These are phyloP conservation scores for Porites rus DNA, from an alignment of 92 coral and sea anemone genomes.

Conservation along the genomic window DNA sequence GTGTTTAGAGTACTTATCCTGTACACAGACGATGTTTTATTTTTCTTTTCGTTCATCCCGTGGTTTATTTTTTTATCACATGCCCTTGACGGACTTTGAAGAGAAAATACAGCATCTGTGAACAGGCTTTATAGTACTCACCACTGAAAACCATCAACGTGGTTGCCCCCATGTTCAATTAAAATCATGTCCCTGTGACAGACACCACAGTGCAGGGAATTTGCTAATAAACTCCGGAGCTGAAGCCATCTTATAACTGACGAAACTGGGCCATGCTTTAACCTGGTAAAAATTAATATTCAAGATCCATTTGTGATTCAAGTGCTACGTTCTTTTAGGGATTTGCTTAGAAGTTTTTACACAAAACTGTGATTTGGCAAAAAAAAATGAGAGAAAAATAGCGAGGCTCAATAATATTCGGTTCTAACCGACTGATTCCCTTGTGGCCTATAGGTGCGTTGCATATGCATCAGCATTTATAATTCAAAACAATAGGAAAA, in stretches of 20 bases:
- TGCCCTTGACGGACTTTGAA: no score
- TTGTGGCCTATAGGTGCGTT: neutral
- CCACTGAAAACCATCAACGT: slow-evolving; percentile 23
- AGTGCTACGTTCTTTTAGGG: neutral
- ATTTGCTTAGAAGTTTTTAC: neutral
- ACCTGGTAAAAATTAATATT: slow-evolving; percentile 1
- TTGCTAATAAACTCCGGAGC: slow-evolving; percentile 10
- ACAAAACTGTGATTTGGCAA: neutral
- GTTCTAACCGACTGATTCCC: slow-evolving; percentile 6
- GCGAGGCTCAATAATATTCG: neutral
- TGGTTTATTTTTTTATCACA: no score
- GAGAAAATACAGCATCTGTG: no score
- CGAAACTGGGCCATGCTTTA: slow-evolving; percentile 7
- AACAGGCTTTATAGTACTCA: slow-evolving; percentile 21
- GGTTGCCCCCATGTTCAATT: neutral
- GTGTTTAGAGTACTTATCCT: neutral
- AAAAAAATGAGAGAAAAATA: slow-evolving; percentile 1
- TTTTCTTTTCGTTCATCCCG: no score
- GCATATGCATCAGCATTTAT: neutral
- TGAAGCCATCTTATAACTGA: slow-evolving; percentile 18
- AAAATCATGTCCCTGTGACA: slow-evolving; percentile 28
- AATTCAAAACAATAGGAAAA: neutral
- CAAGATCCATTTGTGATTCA: neutral
- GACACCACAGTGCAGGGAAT: slow-evolving; percentile 34
- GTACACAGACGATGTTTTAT: neutral